Evolutionary conservation across 2,888 invertebrate species (phyloP), one percentile per base, ranked within the genome.

Genomic region (Chloroclystis v-ata): DNA sequence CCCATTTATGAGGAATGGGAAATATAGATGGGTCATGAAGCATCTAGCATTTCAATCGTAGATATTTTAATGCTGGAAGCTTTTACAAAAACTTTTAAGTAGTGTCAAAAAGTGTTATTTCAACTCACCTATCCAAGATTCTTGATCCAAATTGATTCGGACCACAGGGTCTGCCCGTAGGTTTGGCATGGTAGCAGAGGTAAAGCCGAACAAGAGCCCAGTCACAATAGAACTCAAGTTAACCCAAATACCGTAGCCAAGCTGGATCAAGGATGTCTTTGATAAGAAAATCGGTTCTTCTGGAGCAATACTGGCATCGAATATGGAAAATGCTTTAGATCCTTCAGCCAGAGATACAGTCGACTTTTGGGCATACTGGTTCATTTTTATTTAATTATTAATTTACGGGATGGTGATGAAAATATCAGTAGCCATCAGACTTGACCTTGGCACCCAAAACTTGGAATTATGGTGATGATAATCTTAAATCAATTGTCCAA

Each of bases 91-190:
- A n/a, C n/a, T n/a, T n/a, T n/a, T n/a, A 6, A 24, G 24, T 4
- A 24, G 24, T 24, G 9, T 26, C 26, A 8, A 26, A 8, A 26
- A 26, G 6, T n/a, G n/a, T n/a, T 2, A 16, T 3, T 8, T 14
- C 6, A 16, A 37, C 76, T 74, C 63, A 91, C 92, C 91, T 46
- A 92, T 90, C 91, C 91, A 91, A 24, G 91, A 89, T 30, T 86
- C 85, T 53, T 91, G 89, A 8, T 56, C 54, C 11, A 72, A 53
- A 20, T 85, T 76, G 0, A 89, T 76, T 9, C 60, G 52, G 39
- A 91, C 84, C 1, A 59, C 41, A 11, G 89, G 85, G 32, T 70
- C 46, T 9, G 63, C 60, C 40, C 72, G 59, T 5, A 92, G 61
- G 53, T 91, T 91, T 0, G 91, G 90, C 13, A 91, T 69, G 0